A percentile compares a stretch with the other conserved stretches of the same genome.
phyloP scores from a whole-genome alignment of 1,140 invertebrate species.

The Oryctes rhinoceros region DNA sequence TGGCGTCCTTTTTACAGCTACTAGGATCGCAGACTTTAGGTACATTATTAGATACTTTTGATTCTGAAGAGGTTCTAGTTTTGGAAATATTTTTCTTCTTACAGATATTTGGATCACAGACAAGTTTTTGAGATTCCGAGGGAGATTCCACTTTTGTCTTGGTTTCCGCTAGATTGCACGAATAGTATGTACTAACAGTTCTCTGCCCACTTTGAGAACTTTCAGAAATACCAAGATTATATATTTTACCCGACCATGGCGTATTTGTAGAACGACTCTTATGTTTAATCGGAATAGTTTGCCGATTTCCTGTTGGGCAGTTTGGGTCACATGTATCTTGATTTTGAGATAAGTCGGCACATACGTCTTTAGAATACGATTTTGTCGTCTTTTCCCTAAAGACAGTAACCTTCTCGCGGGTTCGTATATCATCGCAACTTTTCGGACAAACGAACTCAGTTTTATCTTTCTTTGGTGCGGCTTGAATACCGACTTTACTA shows the following conservation, averaged over 20 bases:
- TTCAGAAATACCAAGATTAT: neutral
- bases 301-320: neutral
- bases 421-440: neutral
- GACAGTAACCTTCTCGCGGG: neutral
- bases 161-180: neutral
- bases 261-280: slow-evolving; percentile 23
- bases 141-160: neutral
- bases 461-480: neutral
- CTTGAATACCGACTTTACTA: neutral
- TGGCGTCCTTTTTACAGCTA: neutral
- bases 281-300: neutral
- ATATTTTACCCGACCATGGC: neutral
- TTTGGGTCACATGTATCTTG: neutral
- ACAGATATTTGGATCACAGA: neutral
- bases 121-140: neutral
- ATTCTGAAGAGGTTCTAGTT: neutral
- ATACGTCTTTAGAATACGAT: neutral
- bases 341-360: neutral
- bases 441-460: neutral
- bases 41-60: neutral
- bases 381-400: neutral
- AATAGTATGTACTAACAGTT: slow-evolving; percentile 16
- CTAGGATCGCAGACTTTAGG: neutral
- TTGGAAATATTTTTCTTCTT: neutral
- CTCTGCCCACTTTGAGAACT: neutral